A percentile compares a stretch with the other conserved stretches of the same genome.
phyloP scores from a whole-genome alignment of 2,797 vertebrate species.

The Argentina silus region DNA sequence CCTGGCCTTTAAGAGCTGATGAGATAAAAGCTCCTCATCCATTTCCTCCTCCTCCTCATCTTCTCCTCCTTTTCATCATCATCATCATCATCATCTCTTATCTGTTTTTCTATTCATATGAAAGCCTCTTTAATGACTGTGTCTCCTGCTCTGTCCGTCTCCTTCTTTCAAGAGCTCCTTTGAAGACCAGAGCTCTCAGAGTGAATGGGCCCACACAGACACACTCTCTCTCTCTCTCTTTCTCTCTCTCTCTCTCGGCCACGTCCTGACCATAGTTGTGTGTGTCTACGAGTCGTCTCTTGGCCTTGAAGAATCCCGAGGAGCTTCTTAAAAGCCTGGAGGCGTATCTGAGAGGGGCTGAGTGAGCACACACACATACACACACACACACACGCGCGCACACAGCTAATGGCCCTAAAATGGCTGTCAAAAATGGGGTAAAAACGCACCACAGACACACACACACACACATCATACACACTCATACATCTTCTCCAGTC shows the following conservation, averaged over 20 bases:
- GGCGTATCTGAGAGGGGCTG: slow-evolving; percentile 65
- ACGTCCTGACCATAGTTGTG: slow-evolving; percentile 64
- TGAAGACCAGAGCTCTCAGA: slow-evolving; percentile 70
- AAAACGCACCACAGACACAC: slow-evolving; percentile 23
- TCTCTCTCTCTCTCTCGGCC: slow-evolving; percentile 39
- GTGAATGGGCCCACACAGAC: slow-evolving; percentile 53
- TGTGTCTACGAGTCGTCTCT: slow-evolving; percentile 45
- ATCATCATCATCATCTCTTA: slow-evolving; percentile 64
- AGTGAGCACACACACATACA: slow-evolving; percentile 51
- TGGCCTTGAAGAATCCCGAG: slow-evolving; percentile 78
- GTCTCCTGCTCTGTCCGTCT: slow-evolving; percentile 80
- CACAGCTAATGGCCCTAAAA: slow-evolving; percentile 7
- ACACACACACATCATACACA: too few relatives aligned
- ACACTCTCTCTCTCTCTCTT: not conserved
- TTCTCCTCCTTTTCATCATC: slow-evolving; percentile 45
- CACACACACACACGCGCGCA: slow-evolving; percentile 36
- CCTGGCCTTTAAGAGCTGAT: slow-evolving; percentile 46
- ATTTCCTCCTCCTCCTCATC: slow-evolving; percentile 40
- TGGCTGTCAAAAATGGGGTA: not conserved
- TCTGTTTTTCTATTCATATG: slow-evolving; percentile 60
- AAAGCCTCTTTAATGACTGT: slow-evolving; percentile 77
- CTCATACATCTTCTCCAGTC: too few relatives aligned
- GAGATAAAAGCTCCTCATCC: slow-evolving; percentile 63
- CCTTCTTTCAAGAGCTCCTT: slow-evolving; percentile 77
- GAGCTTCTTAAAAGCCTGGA: slow-evolving; percentile 82